Percentiles rank a stretch among this genome's conserved stretches.
Conservation (phyloP, 2,797 vertebrate species). For the Syncerus caffer region DNA sequence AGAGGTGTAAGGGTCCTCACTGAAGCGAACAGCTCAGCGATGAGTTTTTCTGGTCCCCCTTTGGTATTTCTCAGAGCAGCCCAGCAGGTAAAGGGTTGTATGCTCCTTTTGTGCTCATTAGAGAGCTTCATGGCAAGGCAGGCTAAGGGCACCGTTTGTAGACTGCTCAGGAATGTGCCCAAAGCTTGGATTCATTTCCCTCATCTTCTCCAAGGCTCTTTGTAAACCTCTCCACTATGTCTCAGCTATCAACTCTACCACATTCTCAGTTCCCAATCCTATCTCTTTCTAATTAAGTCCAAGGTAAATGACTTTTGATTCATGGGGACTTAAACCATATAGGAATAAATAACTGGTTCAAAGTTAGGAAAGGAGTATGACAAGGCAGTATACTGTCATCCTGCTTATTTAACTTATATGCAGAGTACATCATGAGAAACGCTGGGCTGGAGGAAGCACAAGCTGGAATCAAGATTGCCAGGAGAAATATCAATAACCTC, state of each 20-base stretch:
- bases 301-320: background rate
- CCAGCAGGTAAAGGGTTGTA: background rate
- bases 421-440: background rate
- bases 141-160: rapidly evolving
- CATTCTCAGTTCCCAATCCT: background rate
- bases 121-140: background rate
- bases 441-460: background rate
- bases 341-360: background rate
- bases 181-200: background rate
- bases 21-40: background rate
- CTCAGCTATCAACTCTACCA: background rate
- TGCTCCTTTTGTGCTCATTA: rapidly evolving
- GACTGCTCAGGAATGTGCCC: too few relatives aligned
- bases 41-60: background rate
- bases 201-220: background rate
- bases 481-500: background rate
- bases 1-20: rapidly evolving
- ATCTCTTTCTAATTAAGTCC: background rate
- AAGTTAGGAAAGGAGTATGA: background rate
- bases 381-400: background rate
- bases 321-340: background rate
- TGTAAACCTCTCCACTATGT: too few relatives aligned
- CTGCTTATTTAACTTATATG: background rate
- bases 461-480: background rate
- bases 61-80: background rate